Conservation (phyloP, 2,113 vertebrate species). For the Oriolus oriolus region DNA sequence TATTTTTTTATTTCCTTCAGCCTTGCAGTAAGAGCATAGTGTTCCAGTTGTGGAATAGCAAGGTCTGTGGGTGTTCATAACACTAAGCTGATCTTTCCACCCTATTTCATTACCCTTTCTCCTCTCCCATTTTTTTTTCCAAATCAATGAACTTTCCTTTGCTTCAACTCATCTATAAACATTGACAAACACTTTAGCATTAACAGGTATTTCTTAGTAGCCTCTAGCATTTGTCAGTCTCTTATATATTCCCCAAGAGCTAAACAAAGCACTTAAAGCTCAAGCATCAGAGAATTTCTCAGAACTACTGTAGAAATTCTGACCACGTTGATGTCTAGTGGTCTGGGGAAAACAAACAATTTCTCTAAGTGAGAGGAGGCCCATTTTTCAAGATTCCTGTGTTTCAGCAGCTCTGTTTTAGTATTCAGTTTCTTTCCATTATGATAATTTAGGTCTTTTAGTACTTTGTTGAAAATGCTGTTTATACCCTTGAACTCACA, state of each 20-base stretch:
- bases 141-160: neutral
- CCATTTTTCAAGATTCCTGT: neutral
- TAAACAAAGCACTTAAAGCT: conserved; percentile 7
- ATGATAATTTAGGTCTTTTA: neutral
- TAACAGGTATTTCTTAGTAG: neutral
- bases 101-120: neutral
- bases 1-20: neutral
- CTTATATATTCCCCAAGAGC: neutral
- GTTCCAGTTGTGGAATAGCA: neutral
- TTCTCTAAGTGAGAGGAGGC: neutral
- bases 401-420: neutral
- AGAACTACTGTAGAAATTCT: neutral
- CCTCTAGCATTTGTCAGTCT: neutral
- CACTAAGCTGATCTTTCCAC: neutral
- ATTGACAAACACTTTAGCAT: neutral
- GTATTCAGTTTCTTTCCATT: neutral
- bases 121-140: neutral
- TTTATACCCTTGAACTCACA: neutral
- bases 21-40: neutral
- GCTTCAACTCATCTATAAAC: neutral
- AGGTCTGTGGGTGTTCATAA: neutral
- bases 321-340: neutral
- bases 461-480: neutral
- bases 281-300: neutral
- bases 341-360: neutral